Evolutionary conservation across 1,140 invertebrate species (phyloP).

Genomic region (Ostrea edulis): DNA sequence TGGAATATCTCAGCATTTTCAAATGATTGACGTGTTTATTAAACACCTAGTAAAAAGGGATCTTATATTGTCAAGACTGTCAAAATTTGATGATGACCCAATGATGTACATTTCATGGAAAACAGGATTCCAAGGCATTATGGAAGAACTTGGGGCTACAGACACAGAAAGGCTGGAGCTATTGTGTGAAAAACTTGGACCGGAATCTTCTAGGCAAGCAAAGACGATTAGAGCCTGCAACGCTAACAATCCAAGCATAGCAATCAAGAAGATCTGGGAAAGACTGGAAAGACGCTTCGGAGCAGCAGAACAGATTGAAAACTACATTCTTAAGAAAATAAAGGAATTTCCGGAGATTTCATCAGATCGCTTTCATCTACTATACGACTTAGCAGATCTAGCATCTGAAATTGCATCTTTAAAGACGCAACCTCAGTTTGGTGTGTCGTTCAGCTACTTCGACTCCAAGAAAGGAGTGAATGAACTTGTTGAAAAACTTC

Average conservation of each 20-base stretch:
- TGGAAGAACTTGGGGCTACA: conserved; percentile 35
- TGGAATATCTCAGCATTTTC: too few species aligned
- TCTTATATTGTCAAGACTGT: conserved; percentile 3
- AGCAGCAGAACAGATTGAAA: conserved; percentile 42
- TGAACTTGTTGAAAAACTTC: conserved; percentile 47
- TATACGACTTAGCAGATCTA: conserved; percentile 46
- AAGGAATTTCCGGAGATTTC: conserved; percentile 44
- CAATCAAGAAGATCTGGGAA: conserved; percentile 49
- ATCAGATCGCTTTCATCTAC: conserved; percentile 17
- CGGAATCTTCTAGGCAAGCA: conserved; percentile 23
- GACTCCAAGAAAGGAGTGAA: conserved; percentile 47
- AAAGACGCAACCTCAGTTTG: conserved; percentile 37
- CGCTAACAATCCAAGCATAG: conserved; percentile 17
- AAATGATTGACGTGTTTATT: conserved; percentile 28
- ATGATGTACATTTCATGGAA: conserved; percentile 31
- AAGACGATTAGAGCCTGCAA: conserved; percentile 23
- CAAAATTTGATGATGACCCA: conserved; percentile 17
- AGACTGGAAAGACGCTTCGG: conserved; percentile 45
- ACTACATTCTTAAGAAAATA: conserved; percentile 14
- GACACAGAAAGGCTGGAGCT: conserved; percentile 42
- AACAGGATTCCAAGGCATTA: conserved; percentile 7
- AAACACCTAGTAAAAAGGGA: conserved; percentile 39
- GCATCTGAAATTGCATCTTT: conserved; percentile 45
- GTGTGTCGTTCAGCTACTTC: conserved; percentile 38
- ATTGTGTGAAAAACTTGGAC: conserved; percentile 40